Evolutionary conservation across 92 coral and sea anemone genomes (phyloP), one percentile per base, ranked within the genome.

Genomic region (Phenganax marumi): DNA sequence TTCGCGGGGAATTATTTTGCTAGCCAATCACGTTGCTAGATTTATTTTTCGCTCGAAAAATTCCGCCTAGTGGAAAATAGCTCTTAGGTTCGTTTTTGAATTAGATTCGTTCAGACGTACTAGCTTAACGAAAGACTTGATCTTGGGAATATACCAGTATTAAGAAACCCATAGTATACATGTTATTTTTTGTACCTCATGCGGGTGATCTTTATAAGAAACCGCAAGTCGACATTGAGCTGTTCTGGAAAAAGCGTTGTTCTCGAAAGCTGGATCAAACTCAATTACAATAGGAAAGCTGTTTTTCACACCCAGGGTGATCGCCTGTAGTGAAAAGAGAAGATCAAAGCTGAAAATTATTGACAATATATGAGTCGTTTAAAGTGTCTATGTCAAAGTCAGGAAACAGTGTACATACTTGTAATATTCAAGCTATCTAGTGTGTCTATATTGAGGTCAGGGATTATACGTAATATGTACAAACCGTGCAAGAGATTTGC

Each of bases 191-290:
- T 60, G 66, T 85, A 91, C 97, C 92, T 86, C 72, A 33, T 91
- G 97, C 10, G 99, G 99, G 58, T 96, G 99, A 26, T 96, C 97
- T 48, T 90, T 86, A 72, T 92, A 96, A 10, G 91, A 69, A 10
- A 96, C 92, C 53, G 89, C 92, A 19, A 96, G 89, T 52, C 84
- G 91, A 79, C 93, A 85, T 68, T 90, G 93, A 19, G 97, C 92
- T 0, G 93, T 89, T 79, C 99, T 90, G 10, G 92, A 92, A 22
- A 90, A 88, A 50, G 91, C 87, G 79, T 96, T 93, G 13, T 91
- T 91, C 81, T 92, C 93, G 85, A 92, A 96, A 2, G 95, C 89
- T 46, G 99, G 99, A 73, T 96, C 93, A 79, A 96, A 96, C 85
- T 96, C 97, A 62, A 96, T 91, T 50, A 92, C 83, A 10, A 92